phyloP scores from a whole-genome alignment of 92 coral and sea anemone species.

The Phenganax stokvisi region DNA sequence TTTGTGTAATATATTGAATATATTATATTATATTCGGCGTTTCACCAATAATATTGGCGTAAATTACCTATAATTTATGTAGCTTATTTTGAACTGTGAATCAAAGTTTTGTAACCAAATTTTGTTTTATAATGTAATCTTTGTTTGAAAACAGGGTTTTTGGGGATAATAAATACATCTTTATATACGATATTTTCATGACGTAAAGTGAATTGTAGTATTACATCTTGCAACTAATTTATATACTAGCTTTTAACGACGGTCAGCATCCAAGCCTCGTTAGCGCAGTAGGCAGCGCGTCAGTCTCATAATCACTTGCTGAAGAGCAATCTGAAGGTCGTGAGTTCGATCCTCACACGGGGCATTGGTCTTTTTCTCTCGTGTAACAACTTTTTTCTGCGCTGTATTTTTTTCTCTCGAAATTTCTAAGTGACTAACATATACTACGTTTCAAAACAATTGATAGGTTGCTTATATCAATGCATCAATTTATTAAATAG shows the following conservation, averaged over 20 bases:
- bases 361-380: conserved; percentile 53
- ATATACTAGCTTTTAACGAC: background rate
- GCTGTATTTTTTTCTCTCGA: background rate
- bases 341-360: conserved; percentile 99
- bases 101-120: no score
- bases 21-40: no score
- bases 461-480: background rate
- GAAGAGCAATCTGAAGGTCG: conserved; percentile 95
- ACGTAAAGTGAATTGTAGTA: background rate
- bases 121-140: no score
- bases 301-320: conserved; percentile 42
- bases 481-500: background rate
- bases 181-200: background rate
- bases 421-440: background rate
- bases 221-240: background rate
- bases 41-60: no score
- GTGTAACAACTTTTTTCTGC: background rate
- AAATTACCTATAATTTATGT: no score
- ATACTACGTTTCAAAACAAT: background rate
- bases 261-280: conserved; percentile 32
- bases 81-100: no score
- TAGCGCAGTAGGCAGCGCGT: conserved; percentile 49
- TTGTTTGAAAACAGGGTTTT: no score
- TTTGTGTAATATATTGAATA: no score
- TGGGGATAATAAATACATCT: no score